These are phyloP conservation scores for Belonocnema kinseyi DNA, from an alignment of 1,140 invertebrate species.

Conservation along the genomic window DNA sequence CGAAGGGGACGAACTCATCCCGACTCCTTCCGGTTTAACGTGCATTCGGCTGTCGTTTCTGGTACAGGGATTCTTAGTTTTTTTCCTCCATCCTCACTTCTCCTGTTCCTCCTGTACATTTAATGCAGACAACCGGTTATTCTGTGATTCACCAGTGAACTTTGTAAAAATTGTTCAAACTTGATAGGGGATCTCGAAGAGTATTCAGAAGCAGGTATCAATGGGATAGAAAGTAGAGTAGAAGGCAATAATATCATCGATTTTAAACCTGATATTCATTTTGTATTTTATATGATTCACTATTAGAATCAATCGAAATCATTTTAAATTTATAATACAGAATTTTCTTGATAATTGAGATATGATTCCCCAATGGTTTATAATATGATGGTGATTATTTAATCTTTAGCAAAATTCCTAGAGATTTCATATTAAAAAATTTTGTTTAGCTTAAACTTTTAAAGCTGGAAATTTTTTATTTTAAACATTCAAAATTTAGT, in stretches of 20 bases:
- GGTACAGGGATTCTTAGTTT: slow-evolving; percentile 8
- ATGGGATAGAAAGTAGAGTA: slow-evolving; percentile 21
- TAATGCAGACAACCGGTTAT: slow-evolving; percentile 36
- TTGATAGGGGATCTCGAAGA: neutral
- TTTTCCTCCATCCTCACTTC: slow-evolving; percentile 7
- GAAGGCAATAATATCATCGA: neutral
- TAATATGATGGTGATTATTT: too few relatives aligned
- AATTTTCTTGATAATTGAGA: too few relatives aligned
- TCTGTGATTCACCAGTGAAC: slow-evolving; percentile 36
- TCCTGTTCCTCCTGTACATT: neutral
- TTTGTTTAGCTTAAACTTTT: too few relatives aligned
- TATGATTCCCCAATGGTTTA: too few relatives aligned
- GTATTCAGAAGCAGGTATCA: slow-evolving; percentile 17
- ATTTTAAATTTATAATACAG: too few relatives aligned
- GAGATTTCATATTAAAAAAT: too few relatives aligned
- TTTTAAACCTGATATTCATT: too few relatives aligned
- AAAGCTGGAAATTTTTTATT: too few relatives aligned
- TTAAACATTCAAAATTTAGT: too few relatives aligned
- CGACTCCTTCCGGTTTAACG: slow-evolving; percentile 25
- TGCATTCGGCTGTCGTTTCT: slow-evolving; percentile 25
- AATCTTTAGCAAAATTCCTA: too few relatives aligned
- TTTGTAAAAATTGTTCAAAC: slow-evolving; percentile 4
- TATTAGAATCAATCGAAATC: too few relatives aligned
- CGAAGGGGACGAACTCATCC: slow-evolving; percentile 57
- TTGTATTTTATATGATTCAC: too few relatives aligned